Conservation (phyloP, 2,113 vertebrate genomes). For the Atherinomorus stipes region DNA sequence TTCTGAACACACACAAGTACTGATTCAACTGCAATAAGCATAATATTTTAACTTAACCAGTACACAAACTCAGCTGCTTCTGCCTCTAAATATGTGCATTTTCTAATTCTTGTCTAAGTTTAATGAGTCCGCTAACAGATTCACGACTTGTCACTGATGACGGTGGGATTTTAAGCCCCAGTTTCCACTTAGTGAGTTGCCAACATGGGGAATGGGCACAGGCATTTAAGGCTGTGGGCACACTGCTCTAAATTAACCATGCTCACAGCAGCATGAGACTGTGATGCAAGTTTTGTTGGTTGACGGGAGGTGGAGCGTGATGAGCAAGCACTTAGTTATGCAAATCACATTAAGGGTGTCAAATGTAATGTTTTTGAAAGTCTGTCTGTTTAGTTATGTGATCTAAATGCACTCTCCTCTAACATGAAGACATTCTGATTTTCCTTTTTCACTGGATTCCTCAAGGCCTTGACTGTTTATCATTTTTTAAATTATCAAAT, state of each 20-base stretch:
- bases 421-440: neutral
- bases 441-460: neutral
- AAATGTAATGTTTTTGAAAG: neutral
- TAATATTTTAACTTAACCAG: too few relatives aligned
- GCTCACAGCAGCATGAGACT: neutral
- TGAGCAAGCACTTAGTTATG: conserved; percentile 18
- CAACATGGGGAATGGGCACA: conserved; percentile 5
- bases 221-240: neutral
- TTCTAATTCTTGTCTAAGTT: neutral
- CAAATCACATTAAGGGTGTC: conserved; percentile 28
- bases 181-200: conserved; percentile 15
- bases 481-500: neutral
- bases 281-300: conserved; percentile 5
- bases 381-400: neutral
- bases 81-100: too few relatives aligned
- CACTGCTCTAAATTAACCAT: neutral
- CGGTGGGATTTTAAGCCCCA: neutral
- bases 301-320: conserved; percentile 2
- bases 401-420: neutral
- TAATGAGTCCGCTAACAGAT: conserved; percentile 8
- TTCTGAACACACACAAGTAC: too few relatives aligned
- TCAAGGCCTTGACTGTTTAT: neutral
- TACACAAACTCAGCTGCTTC: too few relatives aligned
- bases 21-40: too few relatives aligned
- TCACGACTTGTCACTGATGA: neutral